Base-by-base conservation (phyloP, 2,888 invertebrate genomes). In the Mylabris sibirica region DNA sequence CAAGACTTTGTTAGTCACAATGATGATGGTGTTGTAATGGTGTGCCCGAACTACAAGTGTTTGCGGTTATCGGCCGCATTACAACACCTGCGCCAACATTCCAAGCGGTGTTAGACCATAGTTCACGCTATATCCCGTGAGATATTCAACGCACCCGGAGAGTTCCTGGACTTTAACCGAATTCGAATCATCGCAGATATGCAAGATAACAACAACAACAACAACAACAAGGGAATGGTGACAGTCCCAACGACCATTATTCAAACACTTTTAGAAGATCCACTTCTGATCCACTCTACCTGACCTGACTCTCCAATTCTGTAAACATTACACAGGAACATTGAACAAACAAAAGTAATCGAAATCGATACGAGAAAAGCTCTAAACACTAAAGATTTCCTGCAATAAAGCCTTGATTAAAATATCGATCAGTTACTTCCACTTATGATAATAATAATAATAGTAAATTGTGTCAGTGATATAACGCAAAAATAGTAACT, bases 31-130 rank as follows among this genome's bases (percentile, higher is more conserved):
- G 44, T 53, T 30, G 44, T 61, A 66, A 60, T 65, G 60, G 60
- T 65, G 70, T 65, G 63, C 68, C 66, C 66, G 69, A 69, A 68
- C 74, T 75, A 80, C 78, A 79, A 79, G 79, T 79, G 80, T 80
- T 79, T 76, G 79, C 71, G 78, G 79, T 76, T 76, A 75, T 76
- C 72, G 78, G 76, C 76, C 77, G 74, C 76, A 78, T 78, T 76
- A 77, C 79, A 77, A 78, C 79, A 80, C 80, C 79, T 80, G 78
- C 72, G 71, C 73, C 68, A 70, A 73, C 72, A 79, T 79, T 79
- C 79, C 78, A 35, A 68, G 71, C 75, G 76, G 72, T 75, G 69
- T 74, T 73, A 62, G 70, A 63, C 70, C 71, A 71, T 71, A 71
- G 71, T 71, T 71, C 71, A 68, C 71, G 66, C 68, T 66, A 44